These are phyloP conservation scores for Eurytoma adleriae DNA, from an alignment of 2,888 invertebrate species.

Conservation along the genomic window DNA sequence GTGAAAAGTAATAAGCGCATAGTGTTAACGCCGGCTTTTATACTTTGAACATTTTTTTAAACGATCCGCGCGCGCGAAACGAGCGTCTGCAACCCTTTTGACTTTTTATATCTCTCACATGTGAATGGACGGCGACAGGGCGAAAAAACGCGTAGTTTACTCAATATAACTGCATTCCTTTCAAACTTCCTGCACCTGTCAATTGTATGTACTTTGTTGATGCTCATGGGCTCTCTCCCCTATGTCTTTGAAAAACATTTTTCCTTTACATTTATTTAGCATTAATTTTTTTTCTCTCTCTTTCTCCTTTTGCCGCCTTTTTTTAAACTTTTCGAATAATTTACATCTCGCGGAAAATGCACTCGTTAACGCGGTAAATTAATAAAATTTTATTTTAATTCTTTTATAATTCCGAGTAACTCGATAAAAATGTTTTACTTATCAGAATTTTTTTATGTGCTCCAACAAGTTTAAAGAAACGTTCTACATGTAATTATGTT, in stretches of 20 bases:
- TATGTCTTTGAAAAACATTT: constrained; percentile 1
- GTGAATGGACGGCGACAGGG: background rate
- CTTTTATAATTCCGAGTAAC: too few relatives aligned
- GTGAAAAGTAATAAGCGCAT: constrained; percentile 19
- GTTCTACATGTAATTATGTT: too few relatives aligned
- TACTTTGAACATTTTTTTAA: constrained; percentile 27
- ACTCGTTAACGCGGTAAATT: too few relatives aligned
- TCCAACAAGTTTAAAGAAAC: too few relatives aligned
- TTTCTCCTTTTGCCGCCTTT: too few relatives aligned
- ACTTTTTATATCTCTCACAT: constrained; percentile 9
- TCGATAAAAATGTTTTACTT: too few relatives aligned
- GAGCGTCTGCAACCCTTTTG: constrained; percentile 20
- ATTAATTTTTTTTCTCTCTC: constrained; percentile 13
- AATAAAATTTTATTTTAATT: too few relatives aligned
- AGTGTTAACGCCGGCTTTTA: constrained; percentile 15
- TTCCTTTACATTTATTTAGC: background rate
- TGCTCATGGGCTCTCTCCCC: background rate
- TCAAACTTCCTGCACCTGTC: constrained; percentile 3
- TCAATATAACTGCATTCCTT: constrained; percentile 28
- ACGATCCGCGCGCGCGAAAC: constrained; percentile 18
- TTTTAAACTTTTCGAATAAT: too few relatives aligned
- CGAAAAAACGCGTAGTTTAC: constrained; percentile 8
- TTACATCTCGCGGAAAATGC: too few relatives aligned
- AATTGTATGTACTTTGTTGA: constrained; percentile 11
- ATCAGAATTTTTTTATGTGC: too few relatives aligned